These are phyloP conservation scores for Drosophila lutescens DNA, from an alignment of 2,888 invertebrate species.

Conservation along the genomic window DNA sequence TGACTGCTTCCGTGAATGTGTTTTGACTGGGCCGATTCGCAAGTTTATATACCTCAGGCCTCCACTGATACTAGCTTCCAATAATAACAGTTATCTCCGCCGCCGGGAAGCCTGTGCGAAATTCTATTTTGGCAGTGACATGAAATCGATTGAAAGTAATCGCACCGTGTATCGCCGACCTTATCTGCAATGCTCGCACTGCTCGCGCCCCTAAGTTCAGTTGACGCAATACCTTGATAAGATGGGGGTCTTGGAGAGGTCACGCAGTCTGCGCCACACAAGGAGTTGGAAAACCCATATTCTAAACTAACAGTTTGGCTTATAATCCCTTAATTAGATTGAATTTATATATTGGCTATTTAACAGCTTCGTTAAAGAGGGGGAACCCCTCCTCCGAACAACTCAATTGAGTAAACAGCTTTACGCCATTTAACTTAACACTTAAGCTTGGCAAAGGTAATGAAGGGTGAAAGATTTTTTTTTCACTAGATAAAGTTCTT, in stretches of 20 bases:
- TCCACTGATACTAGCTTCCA: constrained; percentile 35
- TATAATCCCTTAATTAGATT: not conserved
- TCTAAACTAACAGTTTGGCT: not conserved
- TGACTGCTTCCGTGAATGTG: constrained; percentile 51
- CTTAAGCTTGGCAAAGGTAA: too few species aligned
- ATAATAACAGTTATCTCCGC: constrained; percentile 59
- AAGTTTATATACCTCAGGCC: constrained; percentile 53
- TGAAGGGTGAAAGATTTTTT: too few species aligned
- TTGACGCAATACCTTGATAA: constrained; percentile 1
- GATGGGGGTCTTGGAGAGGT: not conserved
- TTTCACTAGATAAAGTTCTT: too few species aligned
- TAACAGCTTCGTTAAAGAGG: too few species aligned
- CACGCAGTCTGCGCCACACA: not conserved
- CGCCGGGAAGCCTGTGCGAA: constrained; percentile 36
- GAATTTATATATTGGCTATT: too few species aligned
- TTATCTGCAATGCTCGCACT: constrained; percentile 32
- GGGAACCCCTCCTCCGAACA: not conserved
- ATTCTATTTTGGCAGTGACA: constrained; percentile 61
- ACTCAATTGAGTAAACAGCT: too few species aligned
- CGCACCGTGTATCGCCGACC: constrained; percentile 40
- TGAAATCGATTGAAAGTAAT: constrained; percentile 53
- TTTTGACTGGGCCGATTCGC: constrained; percentile 14
- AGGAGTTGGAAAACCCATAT: too few species aligned
- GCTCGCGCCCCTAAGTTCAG: constrained; percentile 1
- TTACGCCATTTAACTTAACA: too few species aligned